phyloP scores from a whole-genome alignment of 1,140 invertebrate species.

The Ditylenchus dipsaci region DNA sequence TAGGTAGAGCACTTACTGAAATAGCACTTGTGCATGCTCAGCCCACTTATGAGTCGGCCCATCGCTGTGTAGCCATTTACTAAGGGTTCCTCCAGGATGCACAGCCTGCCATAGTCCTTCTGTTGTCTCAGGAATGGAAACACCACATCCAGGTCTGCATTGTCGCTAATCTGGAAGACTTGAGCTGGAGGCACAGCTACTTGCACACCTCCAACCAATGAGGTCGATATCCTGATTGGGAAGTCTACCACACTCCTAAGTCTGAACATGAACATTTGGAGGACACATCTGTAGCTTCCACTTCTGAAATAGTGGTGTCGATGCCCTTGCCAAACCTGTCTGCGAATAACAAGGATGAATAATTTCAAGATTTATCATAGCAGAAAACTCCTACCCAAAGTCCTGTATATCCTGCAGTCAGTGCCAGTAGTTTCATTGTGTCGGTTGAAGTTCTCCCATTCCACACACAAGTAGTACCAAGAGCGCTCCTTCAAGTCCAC shows the following conservation, averaged over 20 bases:
- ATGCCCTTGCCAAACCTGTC: conserved; percentile 32
- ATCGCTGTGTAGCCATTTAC: conserved; percentile 41
- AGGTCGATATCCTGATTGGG: conserved; percentile 36
- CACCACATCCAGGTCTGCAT: conserved; percentile 39
- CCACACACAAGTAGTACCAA: conserved; percentile 46
- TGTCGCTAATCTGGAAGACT: conserved; percentile 34
- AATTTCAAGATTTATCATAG: background rate
- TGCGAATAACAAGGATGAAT: background rate
- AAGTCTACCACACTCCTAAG: conserved; percentile 26
- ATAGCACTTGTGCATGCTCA: conserved; percentile 41
- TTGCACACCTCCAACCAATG: conserved; percentile 36
- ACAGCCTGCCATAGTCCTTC: conserved; percentile 40
- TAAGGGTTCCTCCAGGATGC: conserved; percentile 39
- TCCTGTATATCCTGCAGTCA: conserved; percentile 40
- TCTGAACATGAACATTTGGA: conserved; percentile 43
- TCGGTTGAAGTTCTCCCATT: conserved; percentile 48
- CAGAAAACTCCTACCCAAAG: conserved; percentile 22
- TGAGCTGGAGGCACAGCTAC: conserved; percentile 36
- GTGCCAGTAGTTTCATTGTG: conserved; percentile 48
- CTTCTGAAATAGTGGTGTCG: conserved; percentile 33
- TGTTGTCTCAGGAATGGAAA: conserved; percentile 39
- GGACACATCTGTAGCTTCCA: conserved; percentile 40
- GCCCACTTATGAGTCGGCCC: conserved; percentile 36
- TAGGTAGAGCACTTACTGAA: conserved; percentile 15
- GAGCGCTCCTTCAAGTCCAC: conserved; percentile 27